Conservation (phyloP, 2,888 invertebrate genomes). For the Cotesia congregata region DNA sequence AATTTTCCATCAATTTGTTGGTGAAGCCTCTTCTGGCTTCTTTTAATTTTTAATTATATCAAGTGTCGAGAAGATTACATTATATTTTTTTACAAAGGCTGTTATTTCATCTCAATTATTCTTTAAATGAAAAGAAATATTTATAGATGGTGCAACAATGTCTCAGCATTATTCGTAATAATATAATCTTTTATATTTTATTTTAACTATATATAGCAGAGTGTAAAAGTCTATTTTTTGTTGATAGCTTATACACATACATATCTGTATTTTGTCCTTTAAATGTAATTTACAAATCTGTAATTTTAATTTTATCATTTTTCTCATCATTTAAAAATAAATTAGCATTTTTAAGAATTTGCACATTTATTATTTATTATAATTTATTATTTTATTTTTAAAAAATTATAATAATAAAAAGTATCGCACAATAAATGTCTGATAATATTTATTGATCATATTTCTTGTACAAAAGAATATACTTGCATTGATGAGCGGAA, state of each 20-base stretch:
- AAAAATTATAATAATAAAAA: background rate
- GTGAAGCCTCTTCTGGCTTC: background rate
- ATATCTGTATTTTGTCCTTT: background rate
- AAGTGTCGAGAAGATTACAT: background rate
- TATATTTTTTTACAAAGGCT: background rate
- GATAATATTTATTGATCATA: background rate
- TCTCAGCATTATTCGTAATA: background rate
- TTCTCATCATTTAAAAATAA: background rate
- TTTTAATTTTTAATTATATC: background rate
- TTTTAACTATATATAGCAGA: no score
- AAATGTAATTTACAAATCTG: background rate
- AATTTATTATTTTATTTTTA: background rate
- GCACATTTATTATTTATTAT: background rate
- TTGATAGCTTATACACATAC: no score
- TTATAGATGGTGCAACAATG: background rate
- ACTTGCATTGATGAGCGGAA: conserved; percentile 34
- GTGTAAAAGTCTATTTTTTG: no score
- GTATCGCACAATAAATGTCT: background rate
- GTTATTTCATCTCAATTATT: background rate
- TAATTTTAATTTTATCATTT: conserved; percentile 9
- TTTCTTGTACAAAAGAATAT: conserved; percentile 28
- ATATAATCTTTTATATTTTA: background rate
- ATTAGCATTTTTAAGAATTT: background rate
- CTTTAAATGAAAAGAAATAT: background rate
- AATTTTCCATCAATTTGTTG: background rate